Evolutionary conservation across 2,113 vertebrate genomes (phyloP).

Genomic region (Labeo rohita): DNA sequence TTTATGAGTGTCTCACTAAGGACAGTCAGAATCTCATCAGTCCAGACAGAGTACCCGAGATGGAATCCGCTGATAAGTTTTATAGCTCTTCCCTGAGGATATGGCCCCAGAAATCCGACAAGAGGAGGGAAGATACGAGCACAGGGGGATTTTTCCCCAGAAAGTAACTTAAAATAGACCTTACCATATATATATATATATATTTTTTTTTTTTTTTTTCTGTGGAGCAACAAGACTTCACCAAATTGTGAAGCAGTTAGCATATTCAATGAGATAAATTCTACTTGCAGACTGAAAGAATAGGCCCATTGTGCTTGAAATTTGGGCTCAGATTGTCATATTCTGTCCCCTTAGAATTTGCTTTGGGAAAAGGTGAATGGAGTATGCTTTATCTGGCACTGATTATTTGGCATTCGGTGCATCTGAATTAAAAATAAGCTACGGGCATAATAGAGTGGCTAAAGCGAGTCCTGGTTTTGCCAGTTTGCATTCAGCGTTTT

Average conservation of each 20-base stretch:
- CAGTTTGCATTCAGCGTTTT: slow-evolving; percentile 1
- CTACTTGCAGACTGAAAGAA: neutral
- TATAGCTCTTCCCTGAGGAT: slow-evolving; percentile 55
- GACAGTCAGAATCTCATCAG: slow-evolving; percentile 63
- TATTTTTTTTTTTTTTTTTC: neutral
- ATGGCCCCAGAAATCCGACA: slow-evolving; percentile 29
- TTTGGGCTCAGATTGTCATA: slow-evolving; percentile 2
- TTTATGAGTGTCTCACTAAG: slow-evolving; percentile 58
- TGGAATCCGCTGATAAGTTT: slow-evolving; percentile 63
- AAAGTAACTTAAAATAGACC: neutral
- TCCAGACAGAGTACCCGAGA: slow-evolving; percentile 56
- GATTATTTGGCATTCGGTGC: neutral
- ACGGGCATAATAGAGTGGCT: neutral
- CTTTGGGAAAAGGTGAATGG: slow-evolving; percentile 32
- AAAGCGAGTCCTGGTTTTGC: slow-evolving; percentile 8
- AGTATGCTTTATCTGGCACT: slow-evolving; percentile 16
- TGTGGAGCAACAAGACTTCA: neutral
- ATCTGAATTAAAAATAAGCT: slow-evolving; percentile 25
- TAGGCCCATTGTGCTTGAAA: slow-evolving; percentile 3
- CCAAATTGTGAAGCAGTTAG: neutral
- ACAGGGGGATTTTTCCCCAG: neutral
- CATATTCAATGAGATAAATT: neutral
- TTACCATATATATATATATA: neutral
- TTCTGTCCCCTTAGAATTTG: neutral
- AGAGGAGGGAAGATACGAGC: neutral